Evolutionary conservation across 2,888 invertebrate genomes (phyloP).

Genomic region (Watsonalla cultraria): DNA sequence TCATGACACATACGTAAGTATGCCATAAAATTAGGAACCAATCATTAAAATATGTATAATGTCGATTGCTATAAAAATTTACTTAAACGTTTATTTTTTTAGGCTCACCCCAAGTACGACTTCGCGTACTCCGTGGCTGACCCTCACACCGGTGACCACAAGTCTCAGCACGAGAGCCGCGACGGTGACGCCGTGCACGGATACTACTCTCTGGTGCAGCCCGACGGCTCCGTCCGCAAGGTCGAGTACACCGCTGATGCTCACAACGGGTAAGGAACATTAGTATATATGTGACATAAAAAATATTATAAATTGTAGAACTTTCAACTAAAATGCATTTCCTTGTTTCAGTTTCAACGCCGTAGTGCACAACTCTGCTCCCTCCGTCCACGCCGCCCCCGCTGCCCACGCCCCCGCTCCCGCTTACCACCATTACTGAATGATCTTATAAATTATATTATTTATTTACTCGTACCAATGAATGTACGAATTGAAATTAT

Average conservation of each 20-base stretch:
- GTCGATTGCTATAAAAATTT: neutral
- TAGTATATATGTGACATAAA: neutral
- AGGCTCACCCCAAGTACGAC: conserved; percentile 49
- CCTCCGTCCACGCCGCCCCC: conserved; percentile 51
- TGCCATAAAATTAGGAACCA: neutral
- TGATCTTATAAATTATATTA: neutral
- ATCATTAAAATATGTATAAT: neutral
- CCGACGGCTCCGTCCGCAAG: conserved; percentile 70
- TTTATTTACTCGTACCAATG: neutral
- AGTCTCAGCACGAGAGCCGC: conserved; percentile 60
- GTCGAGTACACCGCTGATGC: conserved; percentile 67
- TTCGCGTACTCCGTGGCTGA: conserved; percentile 68
- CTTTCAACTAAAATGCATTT: neutral
- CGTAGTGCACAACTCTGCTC: conserved; percentile 65
- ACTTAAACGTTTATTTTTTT: neutral
- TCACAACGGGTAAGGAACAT: conserved; percentile 26
- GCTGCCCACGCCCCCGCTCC: conserved; percentile 38
- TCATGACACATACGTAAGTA: conserved; percentile 30
- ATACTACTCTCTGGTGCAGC: conserved; percentile 75
- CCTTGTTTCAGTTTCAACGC: conserved; percentile 63
- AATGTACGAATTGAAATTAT: neutral
- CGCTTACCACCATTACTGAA: conserved; percentile 44
- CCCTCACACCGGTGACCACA: conserved; percentile 72
- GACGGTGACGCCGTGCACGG: conserved; percentile 74
- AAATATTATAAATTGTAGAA: too few relatives aligned